phyloP scores from a whole-genome alignment of 1,140 invertebrate species.

The Notospermus geniculatus region DNA sequence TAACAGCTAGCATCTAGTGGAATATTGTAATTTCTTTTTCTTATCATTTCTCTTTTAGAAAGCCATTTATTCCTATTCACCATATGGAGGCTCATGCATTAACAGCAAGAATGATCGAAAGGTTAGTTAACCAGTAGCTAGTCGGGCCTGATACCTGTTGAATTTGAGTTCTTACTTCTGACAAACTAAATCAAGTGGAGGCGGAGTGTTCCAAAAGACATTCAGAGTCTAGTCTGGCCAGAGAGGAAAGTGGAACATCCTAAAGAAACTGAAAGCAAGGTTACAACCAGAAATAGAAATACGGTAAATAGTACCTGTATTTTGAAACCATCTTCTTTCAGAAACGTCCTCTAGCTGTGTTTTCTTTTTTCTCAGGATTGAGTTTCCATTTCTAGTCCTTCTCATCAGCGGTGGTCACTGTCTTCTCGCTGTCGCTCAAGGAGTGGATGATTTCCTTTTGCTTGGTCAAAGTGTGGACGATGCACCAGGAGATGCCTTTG shows the following conservation, averaged over 20 bases:
- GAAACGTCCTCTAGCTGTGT: neutral
- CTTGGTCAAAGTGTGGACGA: conserved; percentile 78
- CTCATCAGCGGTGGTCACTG: conserved; percentile 87
- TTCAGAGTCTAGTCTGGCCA: too few species aligned
- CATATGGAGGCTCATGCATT: conserved; percentile 99
- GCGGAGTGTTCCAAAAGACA: too few species aligned
- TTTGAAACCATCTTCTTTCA: too few species aligned
- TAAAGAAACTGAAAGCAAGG: too few species aligned
- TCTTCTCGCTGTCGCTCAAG: conserved; percentile 74
- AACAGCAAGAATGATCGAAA: conserved; percentile 71
- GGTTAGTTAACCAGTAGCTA: conserved; percentile 57
- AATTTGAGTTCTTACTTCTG: too few species aligned
- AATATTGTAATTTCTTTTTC: neutral
- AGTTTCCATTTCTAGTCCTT: conserved; percentile 87
- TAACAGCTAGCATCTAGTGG: too few species aligned
- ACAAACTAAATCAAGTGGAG: too few species aligned
- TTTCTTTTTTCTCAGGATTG: conserved; percentile 58
- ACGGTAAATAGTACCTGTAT: too few species aligned
- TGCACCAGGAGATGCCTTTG: conserved; percentile 87
- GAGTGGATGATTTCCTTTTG: conserved; percentile 73
- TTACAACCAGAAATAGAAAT: too few species aligned
- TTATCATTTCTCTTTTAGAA: conserved; percentile 53
- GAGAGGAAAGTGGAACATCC: too few species aligned
- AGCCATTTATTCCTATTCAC: conserved; percentile 92
- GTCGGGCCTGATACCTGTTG: too few species aligned